Conservation (phyloP, 2,888 invertebrate genomes). For the Drosophila trichaetosa region DNA sequence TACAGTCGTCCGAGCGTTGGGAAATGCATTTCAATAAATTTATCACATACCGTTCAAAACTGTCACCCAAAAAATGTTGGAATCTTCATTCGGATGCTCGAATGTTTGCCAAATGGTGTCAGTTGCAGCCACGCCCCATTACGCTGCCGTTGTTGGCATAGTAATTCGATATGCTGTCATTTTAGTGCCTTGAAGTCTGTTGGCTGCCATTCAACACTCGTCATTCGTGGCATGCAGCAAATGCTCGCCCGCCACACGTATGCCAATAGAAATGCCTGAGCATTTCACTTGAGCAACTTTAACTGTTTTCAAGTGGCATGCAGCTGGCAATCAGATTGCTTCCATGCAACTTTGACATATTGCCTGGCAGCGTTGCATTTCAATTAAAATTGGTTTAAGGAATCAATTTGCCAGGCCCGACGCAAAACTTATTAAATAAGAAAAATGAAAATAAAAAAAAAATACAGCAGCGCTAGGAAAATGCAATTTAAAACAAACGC, state of each 20-base stretch:
- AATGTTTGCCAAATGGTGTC: conserved; percentile 52
- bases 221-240: conserved; percentile 42
- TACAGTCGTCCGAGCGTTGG: conserved; percentile 37
- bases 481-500: conserved; percentile 61
- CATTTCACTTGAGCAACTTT: conserved; percentile 69
- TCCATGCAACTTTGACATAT: conserved; percentile 61
- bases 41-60: conserved; percentile 14
- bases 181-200: conserved; percentile 19
- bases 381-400: conserved; percentile 77
- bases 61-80: conserved; percentile 29
- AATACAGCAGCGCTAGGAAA: conserved; percentile 35
- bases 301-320: conserved; percentile 61
- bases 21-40: conserved; percentile 54
- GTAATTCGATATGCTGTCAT: conserved; percentile 63
- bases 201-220: conserved; percentile 68
- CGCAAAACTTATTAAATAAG: conserved; percentile 56
- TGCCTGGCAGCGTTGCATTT: conserved; percentile 62
- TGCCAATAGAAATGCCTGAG: conserved; percentile 69
- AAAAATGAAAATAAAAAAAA: conserved; percentile 11
- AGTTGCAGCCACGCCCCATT: conserved; percentile 37
- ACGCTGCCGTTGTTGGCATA: conserved; percentile 29
- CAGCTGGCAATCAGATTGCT: conserved; percentile 33
- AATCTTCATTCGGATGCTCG: conserved; percentile 28
- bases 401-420: conserved; percentile 67
- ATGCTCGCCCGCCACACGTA: conserved; percentile 30